Percentiles rank a stretch among this genome's conserved stretches.
These are phyloP conservation scores for Vanessa tameamea DNA, from an alignment of 1,140 invertebrate genomes.

Conservation along the genomic window DNA sequence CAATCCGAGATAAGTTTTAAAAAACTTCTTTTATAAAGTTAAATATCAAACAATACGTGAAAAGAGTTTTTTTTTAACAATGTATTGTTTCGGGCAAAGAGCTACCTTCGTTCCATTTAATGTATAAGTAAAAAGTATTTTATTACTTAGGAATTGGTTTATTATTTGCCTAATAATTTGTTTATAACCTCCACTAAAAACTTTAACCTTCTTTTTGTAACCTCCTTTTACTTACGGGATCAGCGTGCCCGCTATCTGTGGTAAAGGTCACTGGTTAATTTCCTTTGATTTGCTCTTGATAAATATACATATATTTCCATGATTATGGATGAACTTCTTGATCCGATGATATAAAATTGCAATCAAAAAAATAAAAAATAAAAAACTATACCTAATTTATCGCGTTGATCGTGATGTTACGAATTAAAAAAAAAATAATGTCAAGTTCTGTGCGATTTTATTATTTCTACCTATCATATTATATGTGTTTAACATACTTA, in stretches of 20 bases:
- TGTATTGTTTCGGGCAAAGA: not conserved
- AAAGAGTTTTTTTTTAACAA: not conserved
- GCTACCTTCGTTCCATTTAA: not conserved
- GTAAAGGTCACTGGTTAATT: not conserved
- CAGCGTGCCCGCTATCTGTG: no score
- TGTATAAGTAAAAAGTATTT: not conserved
- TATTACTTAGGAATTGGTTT: not conserved
- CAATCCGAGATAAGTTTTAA: conserved; percentile 6
- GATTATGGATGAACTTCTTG: not conserved
- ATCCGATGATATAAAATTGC: not conserved
- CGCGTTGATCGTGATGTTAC: no score
- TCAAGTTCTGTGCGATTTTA: no score
- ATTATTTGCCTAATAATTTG: not conserved
- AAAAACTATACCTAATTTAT: no score
- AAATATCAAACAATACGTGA: not conserved
- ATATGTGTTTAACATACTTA: no score
- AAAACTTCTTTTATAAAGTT: not conserved
- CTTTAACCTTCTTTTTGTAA: no score
- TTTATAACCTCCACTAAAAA: no score
- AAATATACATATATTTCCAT: not conserved
- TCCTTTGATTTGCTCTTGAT: not conserved
- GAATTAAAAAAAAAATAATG: no score
- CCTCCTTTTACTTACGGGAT: no score
- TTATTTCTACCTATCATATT: no score
- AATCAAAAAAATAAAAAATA: no score